phyloP scores from a whole-genome alignment of 2,888 invertebrate species.

The Acronicta aceris region DNA sequence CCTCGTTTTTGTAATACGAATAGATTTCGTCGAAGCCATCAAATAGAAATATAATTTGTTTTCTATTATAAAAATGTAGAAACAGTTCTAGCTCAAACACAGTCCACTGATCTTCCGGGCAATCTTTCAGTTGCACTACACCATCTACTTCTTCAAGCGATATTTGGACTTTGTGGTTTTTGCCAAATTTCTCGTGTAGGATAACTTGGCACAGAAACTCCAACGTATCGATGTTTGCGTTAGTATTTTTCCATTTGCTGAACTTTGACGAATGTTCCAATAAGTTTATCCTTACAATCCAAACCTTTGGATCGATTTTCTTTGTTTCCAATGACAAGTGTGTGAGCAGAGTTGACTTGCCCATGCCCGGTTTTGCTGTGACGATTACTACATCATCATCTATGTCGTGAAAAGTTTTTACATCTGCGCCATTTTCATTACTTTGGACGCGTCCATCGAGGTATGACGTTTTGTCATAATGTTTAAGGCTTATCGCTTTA shows the following conservation, averaged over 20 bases:
- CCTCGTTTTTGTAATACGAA: constrained; percentile 36
- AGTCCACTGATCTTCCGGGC: constrained; percentile 6
- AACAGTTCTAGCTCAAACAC: constrained; percentile 35
- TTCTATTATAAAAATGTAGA: constrained; percentile 29
- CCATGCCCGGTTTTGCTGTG: constrained; percentile 51
- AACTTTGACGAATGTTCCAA: constrained; percentile 26
- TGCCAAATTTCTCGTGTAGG: constrained; percentile 1
- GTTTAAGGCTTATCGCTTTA: constrained; percentile 3
- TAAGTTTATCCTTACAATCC: constrained; percentile 45
- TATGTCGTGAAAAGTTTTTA: constrained; percentile 16
- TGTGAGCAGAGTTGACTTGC: constrained; percentile 51
- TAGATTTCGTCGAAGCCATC: constrained; percentile 56
- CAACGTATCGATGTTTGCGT: constrained; percentile 1
- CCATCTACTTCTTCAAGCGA: background rate
- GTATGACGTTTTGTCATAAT: constrained; percentile 34
- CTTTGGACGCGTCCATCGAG: constrained; percentile 24
- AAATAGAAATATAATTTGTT: constrained; percentile 37
- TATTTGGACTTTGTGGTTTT: background rate
- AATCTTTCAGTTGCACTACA: constrained; percentile 13
- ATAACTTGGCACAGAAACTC: constrained; percentile 18
- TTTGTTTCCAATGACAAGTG: constrained; percentile 41
- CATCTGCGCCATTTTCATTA: background rate
- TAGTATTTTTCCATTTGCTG: constrained; percentile 12
- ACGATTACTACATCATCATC: constrained; percentile 24
- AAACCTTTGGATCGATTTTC: constrained; percentile 17